Evolutionary conservation across 2,888 invertebrate species (phyloP).

Genomic region (Mimas tiliae): DNA sequence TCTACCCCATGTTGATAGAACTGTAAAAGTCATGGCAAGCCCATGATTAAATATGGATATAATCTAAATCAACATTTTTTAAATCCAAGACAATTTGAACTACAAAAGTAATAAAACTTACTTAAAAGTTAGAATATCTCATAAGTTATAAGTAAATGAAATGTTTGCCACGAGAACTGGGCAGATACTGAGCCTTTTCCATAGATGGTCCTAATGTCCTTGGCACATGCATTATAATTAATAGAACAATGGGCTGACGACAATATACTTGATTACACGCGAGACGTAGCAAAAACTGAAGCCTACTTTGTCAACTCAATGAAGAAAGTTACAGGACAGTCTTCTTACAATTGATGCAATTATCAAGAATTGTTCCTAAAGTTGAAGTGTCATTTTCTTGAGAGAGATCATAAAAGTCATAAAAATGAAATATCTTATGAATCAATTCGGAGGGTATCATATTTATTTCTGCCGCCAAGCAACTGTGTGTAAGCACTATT

Average conservation of each 20-base stretch:
- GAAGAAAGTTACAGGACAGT: neutral
- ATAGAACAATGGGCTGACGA: slow-evolving; percentile 65
- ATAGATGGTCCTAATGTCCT: slow-evolving; percentile 52
- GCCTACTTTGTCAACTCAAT: neutral
- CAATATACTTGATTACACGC: slow-evolving; percentile 53
- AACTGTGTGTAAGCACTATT: too few relatives aligned
- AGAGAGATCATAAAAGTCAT: too few relatives aligned
- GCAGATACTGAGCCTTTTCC: slow-evolving; percentile 33
- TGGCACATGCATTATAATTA: slow-evolving; percentile 67
- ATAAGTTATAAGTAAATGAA: neutral
- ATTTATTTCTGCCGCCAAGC: too few relatives aligned
- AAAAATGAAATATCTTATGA: too few relatives aligned
- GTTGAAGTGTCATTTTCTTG: too few relatives aligned
- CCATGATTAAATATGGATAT: too few relatives aligned
- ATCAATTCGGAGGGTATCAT: too few relatives aligned
- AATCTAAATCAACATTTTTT: too few relatives aligned
- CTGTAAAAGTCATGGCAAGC: too few relatives aligned
- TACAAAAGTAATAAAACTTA: neutral
- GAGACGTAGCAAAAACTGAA: slow-evolving; percentile 29
- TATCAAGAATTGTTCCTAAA: neutral
- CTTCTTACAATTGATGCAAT: neutral
- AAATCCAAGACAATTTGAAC: too few relatives aligned
- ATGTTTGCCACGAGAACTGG: slow-evolving; percentile 20
- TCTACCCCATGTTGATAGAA: too few relatives aligned
- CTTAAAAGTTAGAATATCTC: neutral